These are phyloP conservation scores for Phragmatobia fuliginosa DNA, from an alignment of 2,888 invertebrate genomes.

Conservation along the genomic window DNA sequence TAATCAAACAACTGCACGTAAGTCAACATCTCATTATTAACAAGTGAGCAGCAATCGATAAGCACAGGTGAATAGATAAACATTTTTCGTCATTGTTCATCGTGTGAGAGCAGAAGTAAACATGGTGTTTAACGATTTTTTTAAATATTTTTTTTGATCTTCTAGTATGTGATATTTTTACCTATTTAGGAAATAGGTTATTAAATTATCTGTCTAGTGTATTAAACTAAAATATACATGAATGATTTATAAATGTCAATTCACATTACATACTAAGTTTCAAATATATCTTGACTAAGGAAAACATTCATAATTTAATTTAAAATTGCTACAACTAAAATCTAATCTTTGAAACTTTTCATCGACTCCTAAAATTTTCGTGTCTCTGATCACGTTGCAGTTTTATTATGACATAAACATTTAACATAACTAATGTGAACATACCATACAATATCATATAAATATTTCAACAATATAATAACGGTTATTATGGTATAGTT, in stretches of 20 bases:
- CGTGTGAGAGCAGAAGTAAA: not conserved
- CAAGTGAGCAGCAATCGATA: constrained; percentile 28
- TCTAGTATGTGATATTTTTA: not conserved
- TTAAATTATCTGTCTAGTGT: not conserved
- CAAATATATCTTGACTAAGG: not conserved
- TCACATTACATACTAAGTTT: not conserved
- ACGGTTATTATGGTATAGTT: not conserved
- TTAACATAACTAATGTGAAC: not conserved
- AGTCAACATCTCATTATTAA: constrained; percentile 59
- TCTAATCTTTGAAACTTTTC: not conserved
- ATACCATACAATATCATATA: not conserved
- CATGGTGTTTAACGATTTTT: not conserved
- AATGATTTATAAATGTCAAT: not conserved
- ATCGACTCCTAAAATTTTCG: not conserved
- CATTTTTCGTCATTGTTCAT: not conserved
- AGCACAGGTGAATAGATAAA: constrained; percentile 30
- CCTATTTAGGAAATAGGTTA: not conserved
- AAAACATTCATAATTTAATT: too few species aligned
- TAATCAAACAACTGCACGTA: constrained; percentile 73
- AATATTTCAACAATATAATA: not conserved
- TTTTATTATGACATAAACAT: not conserved
- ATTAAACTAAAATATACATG: not conserved
- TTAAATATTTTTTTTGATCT: not conserved
- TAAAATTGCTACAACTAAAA: not conserved
- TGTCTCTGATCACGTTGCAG: not conserved